Base-by-base conservation (phyloP, 2,888 invertebrate genomes). In the Epicampocera succincta region DNA sequence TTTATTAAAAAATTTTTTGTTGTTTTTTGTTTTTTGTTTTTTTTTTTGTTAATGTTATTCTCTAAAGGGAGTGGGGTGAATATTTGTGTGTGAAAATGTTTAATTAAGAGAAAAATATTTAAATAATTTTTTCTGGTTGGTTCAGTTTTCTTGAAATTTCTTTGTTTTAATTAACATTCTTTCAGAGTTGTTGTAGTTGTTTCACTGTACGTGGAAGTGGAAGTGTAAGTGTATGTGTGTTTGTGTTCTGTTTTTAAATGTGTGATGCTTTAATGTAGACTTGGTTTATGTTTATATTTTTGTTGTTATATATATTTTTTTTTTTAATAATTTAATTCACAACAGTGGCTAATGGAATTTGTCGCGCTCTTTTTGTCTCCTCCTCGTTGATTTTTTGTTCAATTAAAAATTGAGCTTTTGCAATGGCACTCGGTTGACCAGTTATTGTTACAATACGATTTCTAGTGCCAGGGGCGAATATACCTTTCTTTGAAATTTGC, bases 401-500 rank as follows among this genome's bases (percentile, higher is more conserved):
- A 93, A 98, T 98, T 92, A 98, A 95, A 93, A 95, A 97, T 92
- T 97, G 96, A 91, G 98, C 98, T 92, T 95, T 96, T 91, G 94
- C 93, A 92, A 98, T 97, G 92, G 97, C 95, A 92, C 94, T 94
- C 89, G 95, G 94, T 89, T 95, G 94, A 92, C 98, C 98, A 89
- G 96, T 95, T 92, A 98, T 98, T 92, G 98, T 97, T 87, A 98
- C 98, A 92, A 98, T 97, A 90, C 98, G 96, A 93, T 98, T 98
- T 92, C 98, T 95, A 86, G 98, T 98, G 92, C 98, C 98, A 86
- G 98, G 98, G 89, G 97, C 97, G 93, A 97, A 98, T 90, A 96
- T 97, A 91, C 98, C 98, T 93, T 98, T 98, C 94, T 98, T 98
- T 87, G 98, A 98, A 93, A 99, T 98, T 93, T 98, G 98, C 92